Base-by-base conservation (phyloP, 2,113 vertebrate genomes). In the Verasper variegatus region DNA sequence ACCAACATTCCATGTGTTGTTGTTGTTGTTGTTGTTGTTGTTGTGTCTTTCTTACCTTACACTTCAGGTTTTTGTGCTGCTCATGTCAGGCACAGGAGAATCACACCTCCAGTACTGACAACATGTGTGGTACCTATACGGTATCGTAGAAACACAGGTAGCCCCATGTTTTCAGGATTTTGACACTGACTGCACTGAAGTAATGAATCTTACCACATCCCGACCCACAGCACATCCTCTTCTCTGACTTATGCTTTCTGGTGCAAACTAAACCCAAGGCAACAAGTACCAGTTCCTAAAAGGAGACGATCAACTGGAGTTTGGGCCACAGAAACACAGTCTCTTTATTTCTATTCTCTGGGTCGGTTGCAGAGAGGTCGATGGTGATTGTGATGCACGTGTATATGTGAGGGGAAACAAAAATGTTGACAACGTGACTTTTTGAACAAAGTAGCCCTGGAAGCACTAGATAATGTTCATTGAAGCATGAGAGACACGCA, bases 401-500 rank as follows among this genome's bases (percentile, higher is more conserved):
- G 4, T 18, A 57, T 81, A 42, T 84, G 67, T 42, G 13, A 10
- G 24, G 61, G 49, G 6, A 62, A 67, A 65, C 27, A 64, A 40
- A 68, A 82, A 80, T 68, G 71, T 63, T 37, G 57, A 68, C 54
- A 66, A 23, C 21, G 42, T 59, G 74, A 27, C 58, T 69, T 79
- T 80, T 75, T 13, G n/a, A 84, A 81, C 57, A 57, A 78, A 45
- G 74, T 54, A 73, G 83, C 78, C 40, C 62, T 76, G 63, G 73
- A 75, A 84, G 47, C 80, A 56, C 45, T 45, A 74, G 80, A 67
- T 73, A 58, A 20, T 49, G 74, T 61, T 64, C 47, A n/a, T 54
- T 81, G 67, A 78, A 82, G 68, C 58, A 62, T 54, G 81, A 89
- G 76, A 80, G 78, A 71, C 78, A 37, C 70, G 54, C 66, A 68